Base-by-base conservation (phyloP, 2,113 vertebrate genomes). In the Rhombomys opimus region DNA sequence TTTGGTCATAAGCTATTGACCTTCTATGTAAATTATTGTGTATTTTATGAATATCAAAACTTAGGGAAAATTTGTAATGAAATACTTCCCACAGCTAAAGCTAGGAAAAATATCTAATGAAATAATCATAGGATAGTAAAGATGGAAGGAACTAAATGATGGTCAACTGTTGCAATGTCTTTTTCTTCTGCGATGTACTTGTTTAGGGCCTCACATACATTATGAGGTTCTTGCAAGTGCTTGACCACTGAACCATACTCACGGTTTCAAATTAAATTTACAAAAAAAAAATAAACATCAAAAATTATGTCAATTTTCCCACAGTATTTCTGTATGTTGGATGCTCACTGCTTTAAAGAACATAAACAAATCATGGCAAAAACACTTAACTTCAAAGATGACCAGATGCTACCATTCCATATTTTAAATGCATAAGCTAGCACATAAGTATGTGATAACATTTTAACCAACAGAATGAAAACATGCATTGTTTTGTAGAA, bases 391-490 rank as follows among this genome's bases (percentile, higher is more conserved):
- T 30, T 84, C 93, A 73, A 91, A 89, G 41, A 7, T 93, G 68
- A 67, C 4, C 76, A 46, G 35, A 90, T 68, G 65, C 81, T 85
- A 52, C 54, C 57, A 46, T 72, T 80, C 76, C 32, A 22, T 59
- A 32, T 23, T 78, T 90, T 84, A 90, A 82, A 25, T 77, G 54
- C 7, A 82, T 18, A 86, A 91, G 6, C 15, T 93, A 50, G 4
- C 35, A 35, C 1, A 89, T 59, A 30, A 67, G 9, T 9, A 27
- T 38, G 1, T 54, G 18, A 67, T 27, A 89, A 82, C 81, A 78
- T 86, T 77, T 93, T 89, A 30, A 70, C 25, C n/a, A 38, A 90
- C 20, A 92, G 52, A 67, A 90, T 89, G 4, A 92, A 76, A 91
- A 2, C 17, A 92, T 41, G 27, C 32, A 68, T 57, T 17, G 12